These are phyloP conservation scores for Lepidurus apus DNA, from an alignment of 1,140 invertebrate genomes.

Conservation along the genomic window DNA sequence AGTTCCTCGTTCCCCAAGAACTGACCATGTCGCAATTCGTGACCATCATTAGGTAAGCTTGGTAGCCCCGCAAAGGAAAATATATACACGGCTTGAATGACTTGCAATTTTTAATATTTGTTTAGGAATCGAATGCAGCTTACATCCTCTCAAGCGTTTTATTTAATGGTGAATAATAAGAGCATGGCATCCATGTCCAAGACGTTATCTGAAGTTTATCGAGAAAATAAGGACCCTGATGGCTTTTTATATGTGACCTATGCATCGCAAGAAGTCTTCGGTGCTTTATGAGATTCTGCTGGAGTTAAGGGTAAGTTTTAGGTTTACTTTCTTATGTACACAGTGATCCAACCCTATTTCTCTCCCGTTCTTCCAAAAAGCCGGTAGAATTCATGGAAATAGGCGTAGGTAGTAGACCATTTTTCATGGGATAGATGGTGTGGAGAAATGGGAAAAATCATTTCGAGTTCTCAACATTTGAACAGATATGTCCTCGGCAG, in stretches of 20 bases:
- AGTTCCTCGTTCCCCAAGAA: slow-evolving; percentile 72
- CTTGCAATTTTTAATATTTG: slow-evolving; percentile 25
- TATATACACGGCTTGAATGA: neutral
- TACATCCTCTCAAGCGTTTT: slow-evolving; percentile 59
- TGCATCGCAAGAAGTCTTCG: slow-evolving; percentile 82
- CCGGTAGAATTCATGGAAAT: too few relatives aligned
- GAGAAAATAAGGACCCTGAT: slow-evolving; percentile 65
- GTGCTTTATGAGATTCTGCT: slow-evolving; percentile 41
- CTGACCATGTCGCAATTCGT: slow-evolving; percentile 73
- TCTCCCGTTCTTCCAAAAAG: too few relatives aligned
- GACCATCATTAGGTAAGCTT: slow-evolving; percentile 60
- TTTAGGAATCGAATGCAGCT: slow-evolving; percentile 43
- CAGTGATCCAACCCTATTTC: too few relatives aligned
- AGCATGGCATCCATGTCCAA: slow-evolving; percentile 71
- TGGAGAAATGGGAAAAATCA: too few relatives aligned
- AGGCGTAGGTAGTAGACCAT: too few relatives aligned
- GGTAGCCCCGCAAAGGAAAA: neutral
- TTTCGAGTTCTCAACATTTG: too few relatives aligned
- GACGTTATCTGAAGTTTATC: slow-evolving; percentile 72
- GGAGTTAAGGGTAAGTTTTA: neutral
- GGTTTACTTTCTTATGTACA: too few relatives aligned
- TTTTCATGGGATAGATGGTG: too few relatives aligned
- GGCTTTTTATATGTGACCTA: slow-evolving; percentile 82
- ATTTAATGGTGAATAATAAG: slow-evolving; percentile 72
- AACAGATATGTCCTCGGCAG: too few relatives aligned